Evolutionary conservation across 2,113 vertebrate species (phyloP).

Genomic region (Geothlypis trichas): DNA sequence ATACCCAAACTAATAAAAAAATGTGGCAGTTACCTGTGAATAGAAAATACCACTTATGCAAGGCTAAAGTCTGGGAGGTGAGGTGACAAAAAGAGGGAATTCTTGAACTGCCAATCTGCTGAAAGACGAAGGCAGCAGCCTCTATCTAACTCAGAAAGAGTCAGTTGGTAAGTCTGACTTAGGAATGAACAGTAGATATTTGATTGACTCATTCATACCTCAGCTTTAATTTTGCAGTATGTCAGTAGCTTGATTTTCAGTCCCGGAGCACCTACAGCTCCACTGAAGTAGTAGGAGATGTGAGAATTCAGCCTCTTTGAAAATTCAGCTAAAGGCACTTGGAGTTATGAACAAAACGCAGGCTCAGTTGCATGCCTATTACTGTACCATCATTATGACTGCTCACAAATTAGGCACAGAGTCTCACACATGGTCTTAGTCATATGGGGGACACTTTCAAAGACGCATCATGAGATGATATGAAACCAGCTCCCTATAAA

Average conservation of each 20-base stretch:
- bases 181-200: background rate
- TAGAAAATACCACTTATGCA: background rate
- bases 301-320: constrained; percentile 58
- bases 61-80: background rate
- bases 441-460: constrained; percentile 38
- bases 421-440: constrained; percentile 24
- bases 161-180: background rate
- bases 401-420: constrained; percentile 54
- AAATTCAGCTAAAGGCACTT: constrained; percentile 64
- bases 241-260: constrained; percentile 42
- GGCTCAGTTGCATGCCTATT: constrained; percentile 53
- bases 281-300: constrained; percentile 54
- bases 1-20: background rate
- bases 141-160: background rate
- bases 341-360: constrained; percentile 48
- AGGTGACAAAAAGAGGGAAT: background rate
- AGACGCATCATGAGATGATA: constrained; percentile 1
- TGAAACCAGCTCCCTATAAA: constrained; percentile 37
- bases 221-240: constrained; percentile 47
- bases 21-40: background rate
- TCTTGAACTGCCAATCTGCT: background rate
- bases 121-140: background rate
- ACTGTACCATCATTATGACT: constrained; percentile 52
- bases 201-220: constrained; percentile 35
- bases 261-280: constrained; percentile 35